A percentile compares a stretch with the other conserved stretches of the same genome.
Conservation (phyloP, 2,113 vertebrate genomes). For the Micronycteris hirsuta region DNA sequence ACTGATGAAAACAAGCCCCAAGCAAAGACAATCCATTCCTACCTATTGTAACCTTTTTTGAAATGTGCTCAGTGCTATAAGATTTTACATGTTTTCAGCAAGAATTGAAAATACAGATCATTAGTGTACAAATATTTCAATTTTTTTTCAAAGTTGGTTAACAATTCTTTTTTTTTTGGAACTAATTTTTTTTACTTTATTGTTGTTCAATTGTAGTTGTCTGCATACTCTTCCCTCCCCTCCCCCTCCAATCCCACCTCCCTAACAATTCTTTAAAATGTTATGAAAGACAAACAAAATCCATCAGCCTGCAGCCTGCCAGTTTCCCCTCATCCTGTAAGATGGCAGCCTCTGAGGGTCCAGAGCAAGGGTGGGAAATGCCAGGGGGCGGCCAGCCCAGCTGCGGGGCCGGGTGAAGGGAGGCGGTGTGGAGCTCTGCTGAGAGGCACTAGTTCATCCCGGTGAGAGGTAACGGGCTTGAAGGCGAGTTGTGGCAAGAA, state of each 20-base stretch:
- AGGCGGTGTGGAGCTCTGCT: rapidly evolving
- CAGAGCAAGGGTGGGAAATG: background rate
- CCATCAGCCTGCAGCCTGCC: background rate
- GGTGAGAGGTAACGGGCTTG: background rate
- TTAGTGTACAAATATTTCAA: background rate
- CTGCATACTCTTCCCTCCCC: too few relatives aligned
- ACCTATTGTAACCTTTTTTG: background rate
- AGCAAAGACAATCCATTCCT: background rate
- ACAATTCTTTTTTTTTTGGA: background rate
- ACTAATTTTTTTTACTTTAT: too few relatives aligned
- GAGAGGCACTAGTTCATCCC: rapidly evolving
- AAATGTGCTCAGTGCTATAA: background rate
- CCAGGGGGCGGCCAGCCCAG: background rate
- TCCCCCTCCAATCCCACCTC: too few relatives aligned
- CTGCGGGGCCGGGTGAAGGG: rapidly evolving
- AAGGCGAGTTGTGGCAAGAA: background rate
- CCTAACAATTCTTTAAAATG: background rate
- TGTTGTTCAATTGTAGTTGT: too few relatives aligned
- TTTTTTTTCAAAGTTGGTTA: background rate
- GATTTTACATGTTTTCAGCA: background rate
- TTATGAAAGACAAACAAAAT: background rate
- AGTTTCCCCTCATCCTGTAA: background rate
- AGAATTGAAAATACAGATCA: background rate
- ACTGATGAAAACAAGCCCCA: background rate
- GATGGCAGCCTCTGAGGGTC: background rate